These are phyloP conservation scores for Acanthopagrus latus DNA, from an alignment of 2,797 vertebrate genomes.

Conservation along the genomic window DNA sequence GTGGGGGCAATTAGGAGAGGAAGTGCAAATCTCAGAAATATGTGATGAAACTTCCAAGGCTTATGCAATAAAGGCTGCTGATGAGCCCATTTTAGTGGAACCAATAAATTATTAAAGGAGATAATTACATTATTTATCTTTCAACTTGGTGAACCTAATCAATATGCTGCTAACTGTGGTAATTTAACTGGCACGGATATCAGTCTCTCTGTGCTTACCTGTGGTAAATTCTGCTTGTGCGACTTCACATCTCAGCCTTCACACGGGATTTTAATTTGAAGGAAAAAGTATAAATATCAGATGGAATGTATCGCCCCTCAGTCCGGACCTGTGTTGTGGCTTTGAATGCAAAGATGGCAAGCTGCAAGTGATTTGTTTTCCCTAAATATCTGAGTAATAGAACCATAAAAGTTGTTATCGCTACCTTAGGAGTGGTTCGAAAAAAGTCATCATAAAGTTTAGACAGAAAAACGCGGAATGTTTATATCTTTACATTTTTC, in stretches of 20 bases:
- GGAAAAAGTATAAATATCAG: slow-evolving; percentile 17
- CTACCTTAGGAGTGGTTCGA: background rate
- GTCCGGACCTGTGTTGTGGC: slow-evolving; percentile 23
- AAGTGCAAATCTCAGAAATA: background rate
- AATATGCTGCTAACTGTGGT: background rate
- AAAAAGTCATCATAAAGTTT: background rate
- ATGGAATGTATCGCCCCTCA: background rate
- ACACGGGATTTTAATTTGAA: slow-evolving; percentile 27
- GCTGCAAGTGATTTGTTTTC: background rate
- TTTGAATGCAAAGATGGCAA: slow-evolving; percentile 13
- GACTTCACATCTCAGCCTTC: background rate
- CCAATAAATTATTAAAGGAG: slow-evolving; percentile 13
- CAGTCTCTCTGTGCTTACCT: background rate
- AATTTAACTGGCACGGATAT: background rate
- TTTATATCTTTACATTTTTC: background rate
- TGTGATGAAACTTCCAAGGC: background rate
- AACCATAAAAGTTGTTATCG: background rate
- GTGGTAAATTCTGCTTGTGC: slow-evolving; percentile 2
- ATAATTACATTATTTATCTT: background rate
- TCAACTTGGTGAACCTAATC: background rate
- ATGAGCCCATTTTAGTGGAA: background rate
- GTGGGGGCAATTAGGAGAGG: slow-evolving; percentile 22
- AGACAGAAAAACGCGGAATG: background rate
- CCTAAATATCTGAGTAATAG: background rate
- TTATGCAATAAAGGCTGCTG: slow-evolving; percentile 2